phyloP scores from a whole-genome alignment of 1,140 invertebrate species.

The Anastrepha ludens region DNA sequence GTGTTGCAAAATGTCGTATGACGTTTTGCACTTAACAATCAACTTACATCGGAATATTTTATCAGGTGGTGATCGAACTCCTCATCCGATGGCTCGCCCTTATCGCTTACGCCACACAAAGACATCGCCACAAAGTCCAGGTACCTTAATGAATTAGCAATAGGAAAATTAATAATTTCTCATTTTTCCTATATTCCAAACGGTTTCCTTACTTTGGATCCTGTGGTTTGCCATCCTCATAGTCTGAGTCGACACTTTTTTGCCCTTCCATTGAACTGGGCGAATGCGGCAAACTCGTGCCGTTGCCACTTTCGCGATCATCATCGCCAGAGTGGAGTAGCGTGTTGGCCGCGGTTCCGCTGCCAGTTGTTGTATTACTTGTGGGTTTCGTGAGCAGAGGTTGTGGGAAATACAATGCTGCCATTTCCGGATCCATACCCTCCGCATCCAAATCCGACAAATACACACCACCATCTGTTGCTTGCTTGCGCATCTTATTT shows the following conservation, averaged over 20 bases:
- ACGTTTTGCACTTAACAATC: constrained; percentile 45
- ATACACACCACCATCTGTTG: constrained; percentile 89
- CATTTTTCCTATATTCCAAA: constrained; percentile 9
- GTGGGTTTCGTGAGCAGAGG: not conserved
- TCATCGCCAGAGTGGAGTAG: constrained; percentile 79
- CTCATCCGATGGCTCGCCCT: constrained; percentile 79
- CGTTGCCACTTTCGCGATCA: constrained; percentile 96
- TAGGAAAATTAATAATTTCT: constrained; percentile 5
- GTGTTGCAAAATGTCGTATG: not conserved
- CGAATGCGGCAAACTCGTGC: constrained; percentile 93
- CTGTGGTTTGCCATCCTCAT: constrained; percentile 83
- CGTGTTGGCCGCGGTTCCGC: constrained; percentile 31
- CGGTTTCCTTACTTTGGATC: constrained; percentile 76
- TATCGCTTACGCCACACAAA: constrained; percentile 85
- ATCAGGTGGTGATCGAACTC: constrained; percentile 86
- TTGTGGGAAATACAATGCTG: constrained; percentile 90
- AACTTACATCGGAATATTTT: constrained; percentile 73
- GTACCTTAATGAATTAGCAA: constrained; percentile 66
- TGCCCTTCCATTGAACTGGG: constrained; percentile 88
- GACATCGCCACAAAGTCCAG: constrained; percentile 83
- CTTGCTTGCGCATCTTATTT: constrained; percentile 82
- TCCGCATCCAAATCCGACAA: constrained; percentile 93
- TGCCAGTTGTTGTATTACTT: constrained; percentile 4
- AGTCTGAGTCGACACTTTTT: constrained; percentile 86
- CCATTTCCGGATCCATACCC: constrained; percentile 91